Conservation (phyloP, 2,113 vertebrate genomes). For the Xenopus tropicalis region UCB_Xtro_10.0 CM004447.2:103808001-103808500, state of each 20-base stretch:
- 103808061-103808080: slow-evolving; percentile 14
- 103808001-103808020: slow-evolving; percentile 16
- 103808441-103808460: no score
- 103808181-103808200: background rate
- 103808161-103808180: background rate
- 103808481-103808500: no score
- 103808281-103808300: no score
- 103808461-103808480: no score
- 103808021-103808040: background rate
- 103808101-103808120: background rate
- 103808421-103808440: no score
- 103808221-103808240: background rate
- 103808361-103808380: no score
- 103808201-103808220: background rate
- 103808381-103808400: no score
- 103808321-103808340: no score
- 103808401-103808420: no score
- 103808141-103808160: slow-evolving; percentile 13
- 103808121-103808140: slow-evolving; percentile 7
- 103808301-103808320: no score
- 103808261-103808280: background rate
- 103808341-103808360: no score
- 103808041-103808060: slow-evolving; percentile 13
- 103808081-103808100: slow-evolving; percentile 4
- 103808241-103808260: background rate